Base-by-base conservation (phyloP, 64 coral and sea anemone species). In the Pocillopora verrucosa region DNA sequence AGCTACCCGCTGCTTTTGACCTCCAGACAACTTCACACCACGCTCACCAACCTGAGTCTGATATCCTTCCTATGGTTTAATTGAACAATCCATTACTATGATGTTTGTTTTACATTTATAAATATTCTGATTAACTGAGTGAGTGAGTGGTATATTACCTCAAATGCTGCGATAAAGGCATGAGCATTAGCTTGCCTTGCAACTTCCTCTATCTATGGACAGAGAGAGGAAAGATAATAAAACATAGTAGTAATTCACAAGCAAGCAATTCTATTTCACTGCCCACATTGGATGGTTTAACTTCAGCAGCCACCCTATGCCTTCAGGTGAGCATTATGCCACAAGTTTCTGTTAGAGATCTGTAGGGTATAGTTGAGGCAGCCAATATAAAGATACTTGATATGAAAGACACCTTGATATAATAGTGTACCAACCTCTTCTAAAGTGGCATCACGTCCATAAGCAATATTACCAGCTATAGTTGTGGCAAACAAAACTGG, bases 1-100 rank as follows among this genome's bases (percentile, higher is more conserved):
- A 7, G 96, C 96, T 10, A 98, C 90, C 37, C 96, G 87, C 45
- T 98, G 96, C 76, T 98, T 98, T 60, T 98, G 96, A 35, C 96
- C 96, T 60, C 93, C 96, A 83, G 96, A 98, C 72, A 98, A 76
- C 26, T 94, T 98, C 16, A 98, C 77, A 3, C 96, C 93, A 17
- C 96, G 93, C 61, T 98, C 96, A 64, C 96, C 96, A 34, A 98
- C 96, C 58, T 98, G 80, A 16, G 96, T 98, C 51, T 94, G 24
- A 51, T 98, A 98, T 13, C 96, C 96, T 61, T 95, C 90, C 96
- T 98, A 26, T 24, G 12, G 60, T 57, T 76, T 61, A 87, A 69
- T 68, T 36, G 56, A 20, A 24, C 20, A 64, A 73, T 56, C 19
- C 22, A 84, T 26, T 20, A 37, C 72, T 10, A 72, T 67, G 64